Evolutionary conservation across 2,888 invertebrate genomes (phyloP), one percentile per base, ranked within the genome.

Genomic region (Chelonus formosanus): DNA sequence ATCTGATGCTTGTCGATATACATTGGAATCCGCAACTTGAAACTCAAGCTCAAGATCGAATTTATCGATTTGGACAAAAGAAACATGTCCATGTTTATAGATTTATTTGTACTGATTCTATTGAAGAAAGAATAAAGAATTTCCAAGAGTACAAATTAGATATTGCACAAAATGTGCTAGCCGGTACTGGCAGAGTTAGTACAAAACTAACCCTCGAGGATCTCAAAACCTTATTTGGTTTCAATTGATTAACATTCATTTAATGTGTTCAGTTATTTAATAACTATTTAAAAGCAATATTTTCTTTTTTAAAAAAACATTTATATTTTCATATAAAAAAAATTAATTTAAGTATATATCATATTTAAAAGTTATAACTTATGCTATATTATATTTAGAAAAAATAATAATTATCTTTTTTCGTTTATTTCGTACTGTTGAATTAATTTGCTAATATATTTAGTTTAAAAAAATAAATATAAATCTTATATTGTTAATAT

Each of bases 11-110:
- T 43, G 84, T 96, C 32, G 98, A 98, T 85, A 89, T 96, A 61
- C 97, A 98, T 84, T 98, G 97, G 96, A 98, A 98, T 88, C 98
- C 98, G 0, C 97, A 97, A 78, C 85, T 98, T 54, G 98, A 98
- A 84, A 88, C 91, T 52, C 98, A 98, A 84, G 98, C 97, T 0
- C 95, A 94, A 85, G 98, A 98, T 86, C 88, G 98, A 68, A 91
- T 98, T 69, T 96, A 97, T 85, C 86, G 97, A 68, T 91, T 97
- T 70, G 97, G 97, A 0, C 98, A 98, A 83, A 89, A 84, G 56
- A 93, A 92, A 78, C 84, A 89, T 74, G 96, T 97, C 0, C 65
- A 65, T 63, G 59, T 3, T 79, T 81, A 34, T 80, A 93, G 94
- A 79, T 92, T 97, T 80, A 88, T 97, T 79, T 92, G 93, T 74